Base-by-base conservation (phyloP, 1,140 invertebrate genomes). In the Maconellicoccus hirsutus region DNA sequence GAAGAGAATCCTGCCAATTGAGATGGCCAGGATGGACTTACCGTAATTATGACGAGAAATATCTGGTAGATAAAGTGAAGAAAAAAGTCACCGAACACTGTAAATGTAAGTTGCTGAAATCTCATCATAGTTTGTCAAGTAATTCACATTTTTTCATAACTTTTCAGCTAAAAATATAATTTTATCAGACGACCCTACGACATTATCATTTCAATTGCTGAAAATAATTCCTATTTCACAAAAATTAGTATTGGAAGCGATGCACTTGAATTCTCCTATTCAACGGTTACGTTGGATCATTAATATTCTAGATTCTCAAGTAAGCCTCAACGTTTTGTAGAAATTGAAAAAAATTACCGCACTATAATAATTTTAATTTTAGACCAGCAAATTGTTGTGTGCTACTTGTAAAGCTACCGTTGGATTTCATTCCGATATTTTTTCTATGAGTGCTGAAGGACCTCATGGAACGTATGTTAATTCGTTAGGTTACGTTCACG, bases 391-490 rank as follows among this genome's bases (percentile, higher is more conserved):
- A 23, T 23, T 91, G 23, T 84, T 84, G 72, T 93, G 91, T 75
- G 78, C 78, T 26, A 79, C 83, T 70, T 92, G 91, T 78, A 78
- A 80, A 23, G 74, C 76, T 10, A 75, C 80, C 14, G 84, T 93
- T 59, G 87, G 87, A 16, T 81, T 85, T 73, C 87, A 86, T 63
- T 82, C 80, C 2, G 83, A 92, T 75, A 83, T 92, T 39, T 91
- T 94, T 78, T 86, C 87, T 52, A 91, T 94, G 89, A 89, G 89
- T 16, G 83, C 85, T 72, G 88, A 91, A 77, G 91, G 91, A 0
- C 85, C 90, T 0, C 86, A 91, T 78, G 86, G 86, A 42, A 89
- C 90, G 59, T 94, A 90, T 77, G 89, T 91, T 14, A 94, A 94
- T 82, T 85, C 88, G 69, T 81, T 81, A 74, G 92, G 92, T 38